These are phyloP conservation scores for Xiphias gladius DNA, from an alignment of 2,113 vertebrate genomes.

Conservation along the genomic window DNA sequence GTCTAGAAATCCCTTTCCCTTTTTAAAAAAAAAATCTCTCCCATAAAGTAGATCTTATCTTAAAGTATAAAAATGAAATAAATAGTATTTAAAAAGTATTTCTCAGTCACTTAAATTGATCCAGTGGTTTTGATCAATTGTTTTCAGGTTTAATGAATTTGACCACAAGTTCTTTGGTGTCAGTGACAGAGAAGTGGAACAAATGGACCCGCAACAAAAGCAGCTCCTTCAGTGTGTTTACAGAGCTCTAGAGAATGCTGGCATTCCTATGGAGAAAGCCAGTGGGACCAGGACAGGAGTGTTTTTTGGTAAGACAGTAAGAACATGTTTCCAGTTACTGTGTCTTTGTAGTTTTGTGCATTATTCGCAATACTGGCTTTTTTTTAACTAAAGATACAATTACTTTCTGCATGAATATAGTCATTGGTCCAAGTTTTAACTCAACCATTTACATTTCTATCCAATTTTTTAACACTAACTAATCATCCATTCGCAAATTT, in stretches of 20 bases:
- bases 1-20: background rate
- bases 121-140: background rate
- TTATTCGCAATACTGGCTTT: too few species aligned
- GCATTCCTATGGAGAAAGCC: constrained; percentile 86
- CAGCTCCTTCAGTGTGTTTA: constrained; percentile 88
- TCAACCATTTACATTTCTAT: too few species aligned
- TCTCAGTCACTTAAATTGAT: background rate
- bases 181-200: constrained; percentile 83
- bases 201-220: constrained; percentile 89
- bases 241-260: constrained; percentile 88
- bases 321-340: background rate
- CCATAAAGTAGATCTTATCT: background rate
- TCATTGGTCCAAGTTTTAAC: too few species aligned
- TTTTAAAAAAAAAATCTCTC: too few species aligned
- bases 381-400: background rate
- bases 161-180: constrained; percentile 89
- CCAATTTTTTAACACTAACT: background rate
- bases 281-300: constrained; percentile 87
- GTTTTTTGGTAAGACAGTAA: constrained; percentile 82
- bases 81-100: background rate
- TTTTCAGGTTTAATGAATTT: constrained; percentile 86
- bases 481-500: background rate
- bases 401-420: background rate
- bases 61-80: background rate
- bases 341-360: background rate